These are phyloP conservation scores for Australoheros scitulus DNA, from an alignment of 2,113 vertebrate species.

Conservation along the genomic window DNA sequence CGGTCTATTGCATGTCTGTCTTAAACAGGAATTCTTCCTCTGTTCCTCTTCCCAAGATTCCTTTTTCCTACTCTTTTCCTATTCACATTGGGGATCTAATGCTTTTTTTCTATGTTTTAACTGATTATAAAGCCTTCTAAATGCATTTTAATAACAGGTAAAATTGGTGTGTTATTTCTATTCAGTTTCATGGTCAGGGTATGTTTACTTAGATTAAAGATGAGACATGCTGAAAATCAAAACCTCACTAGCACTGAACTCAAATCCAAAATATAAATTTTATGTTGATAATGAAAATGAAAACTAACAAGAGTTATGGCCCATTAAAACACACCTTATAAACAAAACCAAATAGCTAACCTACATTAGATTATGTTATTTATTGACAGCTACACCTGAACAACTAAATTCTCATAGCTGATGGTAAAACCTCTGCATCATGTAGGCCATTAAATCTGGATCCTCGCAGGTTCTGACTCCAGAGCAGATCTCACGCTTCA, in stretches of 20 bases:
- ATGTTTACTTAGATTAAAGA: background rate
- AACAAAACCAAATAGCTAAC: background rate
- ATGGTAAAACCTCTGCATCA: background rate
- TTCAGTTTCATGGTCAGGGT: background rate
- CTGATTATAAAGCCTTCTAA: background rate
- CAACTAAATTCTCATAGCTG: background rate
- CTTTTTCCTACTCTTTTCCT: background rate
- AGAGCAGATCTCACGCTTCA: conserved; percentile 64
- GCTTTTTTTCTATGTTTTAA: no score
- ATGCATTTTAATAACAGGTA: background rate
- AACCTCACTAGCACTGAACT: background rate
- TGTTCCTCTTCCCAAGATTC: background rate
- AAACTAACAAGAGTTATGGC: background rate
- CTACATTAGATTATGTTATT: background rate
- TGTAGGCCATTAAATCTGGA: conserved; percentile 10
- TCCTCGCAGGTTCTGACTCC: conserved; percentile 67
- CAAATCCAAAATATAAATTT: background rate
- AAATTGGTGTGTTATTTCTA: background rate
- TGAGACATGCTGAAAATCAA: background rate
- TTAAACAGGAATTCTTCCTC: background rate
- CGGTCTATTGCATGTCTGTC: background rate
- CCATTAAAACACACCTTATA: background rate
- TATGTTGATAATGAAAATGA: background rate
- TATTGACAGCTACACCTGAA: background rate
- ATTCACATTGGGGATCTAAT: background rate